A percentile compares a stretch with the other conserved stretches of the same genome.
phyloP scores from a whole-genome alignment of 2,888 invertebrate genomes.

The Ganaspis brasiliensis region DNA sequence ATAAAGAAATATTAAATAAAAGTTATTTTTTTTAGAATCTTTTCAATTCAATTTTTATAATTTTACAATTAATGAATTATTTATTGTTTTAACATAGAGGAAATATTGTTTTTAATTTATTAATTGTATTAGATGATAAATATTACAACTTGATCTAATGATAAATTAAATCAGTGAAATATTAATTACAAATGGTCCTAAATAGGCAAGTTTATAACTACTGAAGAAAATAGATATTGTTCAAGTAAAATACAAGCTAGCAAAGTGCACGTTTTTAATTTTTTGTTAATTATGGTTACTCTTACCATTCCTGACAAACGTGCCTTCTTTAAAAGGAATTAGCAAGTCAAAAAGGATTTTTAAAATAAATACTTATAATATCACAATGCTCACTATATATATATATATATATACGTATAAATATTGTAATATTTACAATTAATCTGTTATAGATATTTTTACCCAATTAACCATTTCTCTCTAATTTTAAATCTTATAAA shows the following conservation, averaged over 20 bases:
- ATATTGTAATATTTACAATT: too few relatives aligned
- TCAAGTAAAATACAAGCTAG: conserved; percentile 8
- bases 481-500: neutral
- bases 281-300: conserved; percentile 13
- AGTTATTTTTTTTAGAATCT: too few relatives aligned
- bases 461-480: too few relatives aligned
- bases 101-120: too few relatives aligned
- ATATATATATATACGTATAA: too few relatives aligned
- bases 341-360: conserved; percentile 31
- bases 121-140: too few relatives aligned
- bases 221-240: neutral
- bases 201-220: neutral
- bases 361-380: neutral
- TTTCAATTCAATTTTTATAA: too few relatives aligned
- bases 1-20: neutral
- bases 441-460: neutral
- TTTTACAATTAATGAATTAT: too few relatives aligned
- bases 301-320: conserved; percentile 75
- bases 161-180: too few relatives aligned
- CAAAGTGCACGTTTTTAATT: conserved; percentile 3
- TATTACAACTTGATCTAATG: too few relatives aligned
- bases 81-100: too few relatives aligned
- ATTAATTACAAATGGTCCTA: neutral
- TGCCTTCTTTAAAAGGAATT: conserved; percentile 61
- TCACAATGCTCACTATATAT: neutral